Conservation (phyloP, 2,888 invertebrate species). For the Eupithecia tripunctaria region DNA sequence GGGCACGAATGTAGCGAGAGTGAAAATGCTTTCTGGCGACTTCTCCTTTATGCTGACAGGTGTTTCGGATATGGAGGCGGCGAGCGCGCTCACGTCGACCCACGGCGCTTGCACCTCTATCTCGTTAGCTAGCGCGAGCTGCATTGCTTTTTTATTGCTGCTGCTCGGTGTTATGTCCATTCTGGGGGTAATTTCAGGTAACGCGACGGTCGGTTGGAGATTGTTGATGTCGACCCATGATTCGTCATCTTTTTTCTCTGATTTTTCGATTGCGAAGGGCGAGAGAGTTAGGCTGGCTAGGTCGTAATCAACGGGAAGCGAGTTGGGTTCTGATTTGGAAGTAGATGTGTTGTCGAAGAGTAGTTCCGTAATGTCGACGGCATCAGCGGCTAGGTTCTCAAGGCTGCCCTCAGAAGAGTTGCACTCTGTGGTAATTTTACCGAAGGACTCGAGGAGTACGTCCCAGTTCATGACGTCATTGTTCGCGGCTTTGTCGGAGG, state of each 20-base stretch:
- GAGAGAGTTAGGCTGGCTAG: conserved; percentile 65
- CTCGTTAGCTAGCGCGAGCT: conserved; percentile 89
- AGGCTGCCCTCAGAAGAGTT: conserved; percentile 74
- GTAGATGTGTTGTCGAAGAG: conserved; percentile 69
- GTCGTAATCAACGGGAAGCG: conserved; percentile 67
- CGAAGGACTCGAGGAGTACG: conserved; percentile 76
- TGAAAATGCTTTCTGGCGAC: conserved; percentile 82
- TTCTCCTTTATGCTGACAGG: conserved; percentile 86
- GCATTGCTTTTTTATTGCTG: conserved; percentile 82
- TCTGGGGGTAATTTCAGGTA: conserved; percentile 50
- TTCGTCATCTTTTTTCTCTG: conserved; percentile 57
- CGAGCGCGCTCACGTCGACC: conserved; percentile 89
- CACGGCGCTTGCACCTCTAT: conserved; percentile 90
- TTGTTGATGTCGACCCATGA: conserved; percentile 65
- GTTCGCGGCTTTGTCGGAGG: conserved; percentile 45
- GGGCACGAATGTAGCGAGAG: conserved; percentile 84
- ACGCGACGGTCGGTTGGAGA: conserved; percentile 55
- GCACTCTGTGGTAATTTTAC: conserved; percentile 76
- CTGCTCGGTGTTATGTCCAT: conserved; percentile 62
- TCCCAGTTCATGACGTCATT: conserved; percentile 76
- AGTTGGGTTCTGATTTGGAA: conserved; percentile 58
- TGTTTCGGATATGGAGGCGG: conserved; percentile 86
- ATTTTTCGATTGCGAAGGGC: conserved; percentile 60
- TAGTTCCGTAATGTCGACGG: conserved; percentile 74
- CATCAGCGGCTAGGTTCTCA: conserved; percentile 67